Evolutionary conservation across 2,888 invertebrate genomes (phyloP), one percentile per base, ranked within the genome.

Genomic region (Steinernema hermaphroditum): DNA sequence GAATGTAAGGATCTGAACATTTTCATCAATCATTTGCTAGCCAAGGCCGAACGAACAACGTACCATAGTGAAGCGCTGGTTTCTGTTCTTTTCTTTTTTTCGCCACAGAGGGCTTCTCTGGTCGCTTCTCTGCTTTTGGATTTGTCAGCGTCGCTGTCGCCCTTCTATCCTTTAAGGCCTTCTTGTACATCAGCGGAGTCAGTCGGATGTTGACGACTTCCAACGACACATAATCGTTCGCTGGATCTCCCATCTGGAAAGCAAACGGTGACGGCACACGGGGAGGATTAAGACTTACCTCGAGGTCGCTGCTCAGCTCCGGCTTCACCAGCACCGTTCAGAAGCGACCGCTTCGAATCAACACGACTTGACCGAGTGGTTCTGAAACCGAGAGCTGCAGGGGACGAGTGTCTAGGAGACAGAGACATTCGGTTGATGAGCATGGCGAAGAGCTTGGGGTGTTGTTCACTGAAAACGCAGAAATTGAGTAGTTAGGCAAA

Each of bases 191-290:
- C 27, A 54, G 22, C 54, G 54, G 24, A 54, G 54, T 54, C 27
- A 54, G 54, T 27, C 4, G 22, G 24, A 54, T 22, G 54, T 54
- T 54, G 27, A 54, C 54, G 22, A 54, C 27, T 6, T 54, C 54
- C 6, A 54, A 22, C n/a, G 54, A 54, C 22, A 54, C 54, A 27
- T 54, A 54, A 54, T 54, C 54, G 54, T 54, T 27, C 22, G 8
- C 54, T 19, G 14, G 54, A 22, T 22, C 22, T 22, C 24, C 12
- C 24, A 54, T 24, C 54, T 54, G 54, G 6, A 54, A 46, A 37
- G 12, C 37, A 12, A 37, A 37, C 4, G 12, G 4, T 37, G 4
- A 37, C 37, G 37, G n/a, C n/a, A n/a, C n/a, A 37, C 4, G 37
- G 12, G 12, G 37, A 4, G 37, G 37, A 37, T 37, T 8, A 12